A percentile compares a stretch with the other conserved stretches of the same genome.
Evolutionary conservation across 2,888 invertebrate species (phyloP).

Genomic region (Pachydiplax longipennis): DNA sequence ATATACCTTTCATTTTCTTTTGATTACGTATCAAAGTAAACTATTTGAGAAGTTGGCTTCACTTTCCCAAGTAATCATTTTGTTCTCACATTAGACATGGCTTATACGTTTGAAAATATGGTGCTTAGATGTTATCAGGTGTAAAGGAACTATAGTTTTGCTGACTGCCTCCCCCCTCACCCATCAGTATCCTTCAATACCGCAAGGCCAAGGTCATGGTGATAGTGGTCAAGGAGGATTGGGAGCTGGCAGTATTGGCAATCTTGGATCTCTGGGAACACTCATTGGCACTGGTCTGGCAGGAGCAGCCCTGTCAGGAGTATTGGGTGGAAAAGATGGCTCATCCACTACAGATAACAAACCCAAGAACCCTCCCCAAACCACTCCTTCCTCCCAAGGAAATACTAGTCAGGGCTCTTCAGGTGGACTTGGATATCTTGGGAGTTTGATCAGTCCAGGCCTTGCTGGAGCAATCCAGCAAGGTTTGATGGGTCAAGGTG

Average conservation of each 20-base stretch:
- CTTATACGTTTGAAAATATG: background rate
- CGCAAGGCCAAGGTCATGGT: constrained; percentile 22
- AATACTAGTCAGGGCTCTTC: background rate
- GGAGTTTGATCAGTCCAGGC: constrained; percentile 26
- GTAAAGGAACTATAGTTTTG: background rate
- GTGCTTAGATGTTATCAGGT: background rate
- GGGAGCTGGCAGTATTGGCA: background rate
- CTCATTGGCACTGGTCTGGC: constrained; percentile 51
- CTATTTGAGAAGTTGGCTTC: background rate
- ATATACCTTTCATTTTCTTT: no score
- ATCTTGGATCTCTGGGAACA: constrained; percentile 48
- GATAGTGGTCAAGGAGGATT: constrained; percentile 17
- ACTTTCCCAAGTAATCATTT: background rate
- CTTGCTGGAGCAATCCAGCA: constrained; percentile 10
- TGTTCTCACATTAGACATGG: background rate
- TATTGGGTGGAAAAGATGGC: constrained; percentile 27
- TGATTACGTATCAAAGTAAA: no score
- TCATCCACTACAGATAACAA: background rate
- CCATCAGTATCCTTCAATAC: constrained; percentile 32
- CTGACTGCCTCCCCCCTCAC: constrained; percentile 10
- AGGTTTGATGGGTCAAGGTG: constrained; percentile 4
- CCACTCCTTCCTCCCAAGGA: background rate
- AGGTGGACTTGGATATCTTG: constrained; percentile 27
- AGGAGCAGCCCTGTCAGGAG: constrained; percentile 52
- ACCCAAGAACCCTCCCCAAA: constrained; percentile 12